These are phyloP conservation scores for Archilochus colubris DNA, from an alignment of 2,113 vertebrate genomes.

Conservation along the genomic window DNA sequence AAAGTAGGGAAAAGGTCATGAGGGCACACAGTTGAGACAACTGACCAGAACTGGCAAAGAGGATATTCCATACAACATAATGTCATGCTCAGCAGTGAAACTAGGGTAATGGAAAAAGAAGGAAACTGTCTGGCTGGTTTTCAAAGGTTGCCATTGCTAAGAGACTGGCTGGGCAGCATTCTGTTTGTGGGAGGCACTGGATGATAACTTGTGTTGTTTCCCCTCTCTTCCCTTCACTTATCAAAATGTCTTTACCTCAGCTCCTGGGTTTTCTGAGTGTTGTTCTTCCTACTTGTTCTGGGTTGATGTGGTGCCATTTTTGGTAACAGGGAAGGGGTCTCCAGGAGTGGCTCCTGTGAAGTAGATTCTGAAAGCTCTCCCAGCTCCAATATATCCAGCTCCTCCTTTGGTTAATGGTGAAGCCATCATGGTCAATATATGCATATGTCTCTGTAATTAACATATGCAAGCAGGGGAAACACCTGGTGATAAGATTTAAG, in stretches of 20 bases:
- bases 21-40: neutral
- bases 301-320: no score
- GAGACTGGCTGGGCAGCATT: neutral
- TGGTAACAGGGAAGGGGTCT: no score
- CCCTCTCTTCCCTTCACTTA: neutral
- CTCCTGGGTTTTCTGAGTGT: neutral
- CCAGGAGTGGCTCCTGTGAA: no score
- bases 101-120: neutral
- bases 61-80: neutral
- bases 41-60: neutral
- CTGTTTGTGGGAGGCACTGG: neutral
- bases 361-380: no score
- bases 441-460: no score
- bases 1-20: neutral
- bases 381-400: no score
- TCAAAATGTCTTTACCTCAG: neutral
- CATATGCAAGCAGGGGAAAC: no score
- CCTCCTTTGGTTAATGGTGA: no score
- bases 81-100: neutral
- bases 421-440: no score
- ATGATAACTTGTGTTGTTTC: no score
- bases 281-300: neutral
- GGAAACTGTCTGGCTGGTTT: neutral
- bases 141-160: neutral
- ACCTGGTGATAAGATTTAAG: no score